Percentiles rank a stretch among this genome's conserved stretches.
Evolutionary conservation across 2,888 invertebrate species (phyloP).

Genomic region (Pristionchus entomophagus): DNA sequence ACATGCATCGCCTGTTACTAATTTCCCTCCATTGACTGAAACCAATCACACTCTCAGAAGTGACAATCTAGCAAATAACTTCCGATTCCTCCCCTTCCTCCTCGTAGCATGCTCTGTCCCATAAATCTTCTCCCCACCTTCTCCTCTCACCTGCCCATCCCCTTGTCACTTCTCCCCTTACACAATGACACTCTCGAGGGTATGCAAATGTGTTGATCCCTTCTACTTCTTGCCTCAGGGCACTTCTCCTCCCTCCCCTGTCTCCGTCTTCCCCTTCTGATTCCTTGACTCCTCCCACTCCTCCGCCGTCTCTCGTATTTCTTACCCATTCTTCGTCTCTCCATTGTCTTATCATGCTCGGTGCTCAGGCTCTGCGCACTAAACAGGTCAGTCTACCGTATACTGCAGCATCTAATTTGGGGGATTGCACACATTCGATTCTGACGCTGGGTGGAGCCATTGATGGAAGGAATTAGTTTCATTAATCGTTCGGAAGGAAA

Average conservation of each 20-base stretch:
- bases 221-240: not conserved
- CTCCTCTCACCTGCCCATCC: constrained; percentile 25
- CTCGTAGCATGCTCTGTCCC: not conserved
- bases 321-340: not conserved
- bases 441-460: too few relatives aligned
- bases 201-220: constrained; percentile 30
- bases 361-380: constrained; percentile 61
- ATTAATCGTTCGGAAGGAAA: too few relatives aligned
- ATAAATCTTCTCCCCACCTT: not conserved
- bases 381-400: constrained; percentile 54
- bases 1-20: too few relatives aligned
- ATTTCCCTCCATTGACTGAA: too few relatives aligned
- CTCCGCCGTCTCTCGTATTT: not conserved
- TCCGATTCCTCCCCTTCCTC: not conserved
- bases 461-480: too few relatives aligned
- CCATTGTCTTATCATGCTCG: constrained; percentile 51
- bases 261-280: constrained; percentile 13
- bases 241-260: constrained; percentile 18
- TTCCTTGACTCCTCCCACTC: constrained; percentile 45
- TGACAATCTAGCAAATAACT: not conserved
- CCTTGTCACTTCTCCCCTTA: constrained; percentile 23
- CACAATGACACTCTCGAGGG: constrained; percentile 6
- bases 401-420: not conserved
- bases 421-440: too few relatives aligned
- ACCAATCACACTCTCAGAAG: too few relatives aligned